Conservation (phyloP, 1,140 invertebrate species). For the Coptotermes formosanus region DNA sequence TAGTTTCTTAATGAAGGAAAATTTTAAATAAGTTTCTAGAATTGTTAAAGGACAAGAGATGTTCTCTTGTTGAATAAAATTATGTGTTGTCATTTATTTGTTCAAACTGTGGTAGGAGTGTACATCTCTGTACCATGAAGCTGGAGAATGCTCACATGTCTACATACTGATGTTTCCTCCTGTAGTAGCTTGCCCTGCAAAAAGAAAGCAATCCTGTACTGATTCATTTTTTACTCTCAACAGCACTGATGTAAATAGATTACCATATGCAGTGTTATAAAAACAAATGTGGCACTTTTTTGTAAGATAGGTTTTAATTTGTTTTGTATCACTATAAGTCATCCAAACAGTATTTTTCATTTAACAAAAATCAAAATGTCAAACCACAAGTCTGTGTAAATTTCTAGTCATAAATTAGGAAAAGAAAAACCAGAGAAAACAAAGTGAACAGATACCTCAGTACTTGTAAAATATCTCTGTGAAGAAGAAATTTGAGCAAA, state of each 20-base stretch:
- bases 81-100: neutral
- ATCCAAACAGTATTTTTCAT: slow-evolving; percentile 32
- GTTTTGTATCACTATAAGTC: slow-evolving; percentile 20
- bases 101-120: neutral
- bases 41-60: neutral
- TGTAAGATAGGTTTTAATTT: slow-evolving; percentile 28
- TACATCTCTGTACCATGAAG: neutral
- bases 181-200: neutral
- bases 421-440: neutral
- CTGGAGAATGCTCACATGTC: neutral
- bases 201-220: neutral
- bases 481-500: neutral
- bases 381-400: slow-evolving; percentile 25
- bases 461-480: slow-evolving; percentile 17
- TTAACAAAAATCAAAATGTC: slow-evolving; percentile 23
- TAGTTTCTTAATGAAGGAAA: neutral
- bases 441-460: slow-evolving; percentile 17
- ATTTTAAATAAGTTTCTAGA: slow-evolving; percentile 21
- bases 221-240: slow-evolving; percentile 23
- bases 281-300: slow-evolving; percentile 20
- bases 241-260: slow-evolving; percentile 33
- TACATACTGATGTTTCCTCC: neutral
- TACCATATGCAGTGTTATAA: slow-evolving; percentile 28
- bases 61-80: neutral
- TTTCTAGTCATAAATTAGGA: slow-evolving; percentile 28